Evolutionary conservation across 2,797 vertebrate genomes (phyloP).

Genomic region (Chaetodon trifasciatus): DNA sequence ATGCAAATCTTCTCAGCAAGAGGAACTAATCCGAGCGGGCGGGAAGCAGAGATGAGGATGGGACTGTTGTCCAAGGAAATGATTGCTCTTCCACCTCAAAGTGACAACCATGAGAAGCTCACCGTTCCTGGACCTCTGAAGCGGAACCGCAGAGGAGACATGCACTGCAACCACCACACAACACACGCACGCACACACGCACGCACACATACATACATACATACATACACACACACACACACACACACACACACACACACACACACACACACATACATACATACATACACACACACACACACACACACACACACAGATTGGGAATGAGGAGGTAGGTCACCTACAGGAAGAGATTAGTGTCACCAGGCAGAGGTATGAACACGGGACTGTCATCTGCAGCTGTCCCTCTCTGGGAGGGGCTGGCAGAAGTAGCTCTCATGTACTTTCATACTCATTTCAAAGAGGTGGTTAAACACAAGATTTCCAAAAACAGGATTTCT

Average conservation of each 20-base stretch:
- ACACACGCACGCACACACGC: conserved; percentile 36
- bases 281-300: conserved; percentile 54
- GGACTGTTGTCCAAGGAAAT: conserved; percentile 81
- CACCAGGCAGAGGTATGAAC: conserved; percentile 74
- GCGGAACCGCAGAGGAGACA: conserved; percentile 81
- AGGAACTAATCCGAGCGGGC: conserved; percentile 84
- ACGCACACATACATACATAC: conserved; percentile 10
- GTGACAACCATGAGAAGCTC: conserved; percentile 87
- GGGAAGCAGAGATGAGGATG: conserved; percentile 79
- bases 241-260: conserved; percentile 28
- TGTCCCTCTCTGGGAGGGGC: conserved; percentile 63
- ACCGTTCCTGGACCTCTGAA: conserved; percentile 79
- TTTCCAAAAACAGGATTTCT: background rate
- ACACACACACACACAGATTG: conserved; percentile 58
- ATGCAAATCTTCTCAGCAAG: conserved; percentile 81
- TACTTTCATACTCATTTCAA: conserved; percentile 38
- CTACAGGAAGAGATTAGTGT: conserved; percentile 82
- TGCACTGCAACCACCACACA: conserved; percentile 61
- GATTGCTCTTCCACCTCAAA: conserved; percentile 83
- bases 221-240: conserved; percentile 42
- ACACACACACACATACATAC: conserved; percentile 45
- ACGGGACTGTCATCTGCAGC: conserved; percentile 73
- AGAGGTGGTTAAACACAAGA: conserved; percentile 24
- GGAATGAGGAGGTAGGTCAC: conserved; percentile 79
- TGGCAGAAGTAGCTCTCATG: conserved; percentile 46